Conservation (phyloP, 2,888 invertebrate genomes). For the Eudemis profundana region DNA sequence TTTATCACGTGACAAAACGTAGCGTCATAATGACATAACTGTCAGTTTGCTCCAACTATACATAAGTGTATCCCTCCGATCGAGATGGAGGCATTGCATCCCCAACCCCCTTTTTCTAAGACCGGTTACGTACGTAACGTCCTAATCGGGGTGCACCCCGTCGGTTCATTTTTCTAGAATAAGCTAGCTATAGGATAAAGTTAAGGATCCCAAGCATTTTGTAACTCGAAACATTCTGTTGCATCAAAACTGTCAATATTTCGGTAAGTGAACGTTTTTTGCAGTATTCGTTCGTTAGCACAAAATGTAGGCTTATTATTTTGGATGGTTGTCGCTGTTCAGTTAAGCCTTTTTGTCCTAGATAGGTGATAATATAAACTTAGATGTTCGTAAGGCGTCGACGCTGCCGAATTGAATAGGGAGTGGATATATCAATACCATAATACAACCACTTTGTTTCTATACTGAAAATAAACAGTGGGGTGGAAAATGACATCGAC, state of each 20-base stretch:
- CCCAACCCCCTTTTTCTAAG: slow-evolving; percentile 22
- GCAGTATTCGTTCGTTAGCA: slow-evolving; percentile 75
- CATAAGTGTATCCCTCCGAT: no score
- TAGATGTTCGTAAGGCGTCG: slow-evolving; percentile 75
- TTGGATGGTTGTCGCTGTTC: slow-evolving; percentile 67
- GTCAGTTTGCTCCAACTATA: no score
- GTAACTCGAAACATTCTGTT: slow-evolving; percentile 70
- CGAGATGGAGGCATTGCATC: no score
- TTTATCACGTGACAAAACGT: no score
- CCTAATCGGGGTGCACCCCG: slow-evolving; percentile 40
- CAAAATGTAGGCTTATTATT: slow-evolving; percentile 66
- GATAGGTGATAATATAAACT: slow-evolving; percentile 76
- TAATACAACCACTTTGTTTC: not conserved
- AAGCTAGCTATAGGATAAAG: slow-evolving; percentile 70
- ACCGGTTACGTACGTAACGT: slow-evolving; percentile 24
- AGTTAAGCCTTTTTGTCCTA: slow-evolving; percentile 75
- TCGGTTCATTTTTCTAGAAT: slow-evolving; percentile 71
- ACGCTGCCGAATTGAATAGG: slow-evolving; percentile 46
- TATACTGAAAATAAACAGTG: slow-evolving; percentile 1
- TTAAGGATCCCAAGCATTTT: slow-evolving; percentile 64
- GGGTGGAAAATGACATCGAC: not conserved
- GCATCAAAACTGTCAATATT: slow-evolving; percentile 43
- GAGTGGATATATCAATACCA: slow-evolving; percentile 50
- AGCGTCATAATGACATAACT: no score
- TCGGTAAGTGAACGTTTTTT: slow-evolving; percentile 56